Evolutionary conservation across 1,140 invertebrate species (phyloP).

Genomic region (Saccostrea glomerata): DNA sequence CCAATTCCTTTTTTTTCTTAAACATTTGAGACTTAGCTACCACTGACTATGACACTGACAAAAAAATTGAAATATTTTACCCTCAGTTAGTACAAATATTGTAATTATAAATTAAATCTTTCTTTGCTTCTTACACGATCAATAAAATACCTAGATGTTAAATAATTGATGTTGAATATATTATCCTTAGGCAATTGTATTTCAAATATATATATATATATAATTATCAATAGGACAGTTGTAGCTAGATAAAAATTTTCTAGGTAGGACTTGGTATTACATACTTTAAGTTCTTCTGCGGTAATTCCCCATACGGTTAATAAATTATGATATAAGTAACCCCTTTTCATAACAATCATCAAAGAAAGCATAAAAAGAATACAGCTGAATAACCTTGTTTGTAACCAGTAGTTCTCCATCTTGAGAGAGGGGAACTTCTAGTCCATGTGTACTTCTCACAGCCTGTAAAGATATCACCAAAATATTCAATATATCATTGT

Average conservation of each 20-base stretch:
- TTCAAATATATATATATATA: too few species aligned
- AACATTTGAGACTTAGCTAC: too few species aligned
- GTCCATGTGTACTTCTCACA: slow-evolving; percentile 78
- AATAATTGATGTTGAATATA: too few species aligned
- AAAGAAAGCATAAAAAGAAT: background rate
- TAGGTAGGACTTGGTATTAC: background rate
- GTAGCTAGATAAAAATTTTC: too few species aligned
- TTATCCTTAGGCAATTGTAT: background rate
- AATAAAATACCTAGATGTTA: too few species aligned
- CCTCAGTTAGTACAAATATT: background rate
- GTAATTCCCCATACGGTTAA: background rate
- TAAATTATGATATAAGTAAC: background rate
- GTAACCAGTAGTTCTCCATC: slow-evolving; percentile 74
- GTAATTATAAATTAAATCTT: background rate
- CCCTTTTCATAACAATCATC: background rate
- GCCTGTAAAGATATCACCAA: slow-evolving; percentile 67
- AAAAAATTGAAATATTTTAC: too few species aligned
- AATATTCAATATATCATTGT: background rate
- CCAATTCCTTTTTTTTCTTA: too few species aligned
- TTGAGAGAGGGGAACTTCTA: slow-evolving; percentile 79
- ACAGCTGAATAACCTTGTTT: slow-evolving; percentile 69
- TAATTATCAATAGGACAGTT: too few species aligned
- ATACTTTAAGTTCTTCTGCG: background rate
- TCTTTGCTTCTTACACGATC: too few species aligned
- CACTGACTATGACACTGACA: too few species aligned